phyloP scores from a whole-genome alignment of 2,888 invertebrate genomes.

The Rotaria socialis region DNA sequence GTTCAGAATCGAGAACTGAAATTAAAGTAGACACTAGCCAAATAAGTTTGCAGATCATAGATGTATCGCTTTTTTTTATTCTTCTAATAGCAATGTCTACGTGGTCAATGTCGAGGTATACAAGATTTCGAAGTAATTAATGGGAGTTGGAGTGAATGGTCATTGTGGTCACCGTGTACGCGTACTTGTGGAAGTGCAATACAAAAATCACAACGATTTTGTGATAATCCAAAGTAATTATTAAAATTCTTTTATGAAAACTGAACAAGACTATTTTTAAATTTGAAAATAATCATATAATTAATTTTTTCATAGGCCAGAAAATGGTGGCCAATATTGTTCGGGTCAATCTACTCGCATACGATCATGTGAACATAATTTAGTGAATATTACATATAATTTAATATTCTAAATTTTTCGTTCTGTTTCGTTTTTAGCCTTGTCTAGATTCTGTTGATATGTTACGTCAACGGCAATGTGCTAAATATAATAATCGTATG shows the following conservation, averaged over 20 bases:
- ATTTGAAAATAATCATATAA: not conserved
- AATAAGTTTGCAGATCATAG: too few species aligned
- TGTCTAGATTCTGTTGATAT: conserved; percentile 23
- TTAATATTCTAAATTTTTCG: not conserved
- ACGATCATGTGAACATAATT: conserved; percentile 11
- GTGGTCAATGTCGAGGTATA: conserved; percentile 5
- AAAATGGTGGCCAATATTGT: conserved; percentile 28
- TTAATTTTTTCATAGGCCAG: not conserved
- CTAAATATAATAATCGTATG: not conserved
- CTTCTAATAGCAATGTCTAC: conserved; percentile 4
- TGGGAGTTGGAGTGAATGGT: conserved; percentile 33
- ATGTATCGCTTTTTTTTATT: too few species aligned
- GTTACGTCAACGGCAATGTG: conserved; percentile 30
- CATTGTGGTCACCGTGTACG: not conserved
- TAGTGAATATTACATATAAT: not conserved
- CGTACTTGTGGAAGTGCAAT: conserved; percentile 28
- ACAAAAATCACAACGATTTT: not conserved
- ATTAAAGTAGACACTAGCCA: not conserved
- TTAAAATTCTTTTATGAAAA: too few species aligned
- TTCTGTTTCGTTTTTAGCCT: not conserved
- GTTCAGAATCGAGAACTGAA: not conserved
- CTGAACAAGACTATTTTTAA: too few species aligned
- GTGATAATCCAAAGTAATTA: conserved; percentile 21
- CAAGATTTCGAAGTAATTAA: not conserved
- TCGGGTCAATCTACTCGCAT: conserved; percentile 26